phyloP scores from a whole-genome alignment of 2,888 invertebrate genomes.

The Bombylius discolor region DNA sequence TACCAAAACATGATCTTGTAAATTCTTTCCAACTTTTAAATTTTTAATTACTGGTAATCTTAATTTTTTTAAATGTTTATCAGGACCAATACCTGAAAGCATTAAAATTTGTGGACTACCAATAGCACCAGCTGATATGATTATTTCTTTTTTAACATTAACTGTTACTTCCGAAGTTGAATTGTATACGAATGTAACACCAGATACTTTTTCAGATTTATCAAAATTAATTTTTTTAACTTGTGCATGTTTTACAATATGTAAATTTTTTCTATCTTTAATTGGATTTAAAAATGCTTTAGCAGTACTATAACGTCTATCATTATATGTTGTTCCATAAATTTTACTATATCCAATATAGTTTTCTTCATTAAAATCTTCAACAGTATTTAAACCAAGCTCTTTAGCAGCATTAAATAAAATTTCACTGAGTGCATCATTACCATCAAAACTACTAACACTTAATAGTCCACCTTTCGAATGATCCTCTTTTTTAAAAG shows the following conservation, averaged over 20 bases:
- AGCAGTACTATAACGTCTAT: conserved; percentile 43
- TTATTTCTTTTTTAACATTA: conserved; percentile 18
- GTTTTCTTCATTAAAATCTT: conserved; percentile 26
- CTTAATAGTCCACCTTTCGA: conserved; percentile 33
- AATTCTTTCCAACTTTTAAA: conserved; percentile 51
- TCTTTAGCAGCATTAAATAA: conserved; percentile 44
- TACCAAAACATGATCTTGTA: conserved; percentile 67
- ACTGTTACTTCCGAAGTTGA: conserved; percentile 27
- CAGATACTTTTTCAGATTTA: conserved; percentile 33
- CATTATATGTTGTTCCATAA: conserved; percentile 42
- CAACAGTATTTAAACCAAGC: conserved; percentile 49
- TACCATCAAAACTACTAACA: conserved; percentile 42
- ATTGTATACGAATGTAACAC: conserved; percentile 30
- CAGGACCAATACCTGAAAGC: conserved; percentile 23
- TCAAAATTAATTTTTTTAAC: conserved; percentile 41
- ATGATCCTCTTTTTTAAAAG: conserved; percentile 14
- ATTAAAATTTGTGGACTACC: conserved; percentile 22
- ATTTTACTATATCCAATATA: conserved; percentile 45
- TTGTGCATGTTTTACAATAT: conserved; percentile 39
- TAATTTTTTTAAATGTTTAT: conserved; percentile 14
- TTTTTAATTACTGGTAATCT: conserved; percentile 18
- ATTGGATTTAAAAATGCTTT: conserved; percentile 43
- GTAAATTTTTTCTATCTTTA: conserved; percentile 32
- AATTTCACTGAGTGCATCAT: not conserved
- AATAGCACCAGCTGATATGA: conserved; percentile 24